Conservation (phyloP, 2,797 vertebrate species). For the Schizopygopsis pylzovi region DNA sequence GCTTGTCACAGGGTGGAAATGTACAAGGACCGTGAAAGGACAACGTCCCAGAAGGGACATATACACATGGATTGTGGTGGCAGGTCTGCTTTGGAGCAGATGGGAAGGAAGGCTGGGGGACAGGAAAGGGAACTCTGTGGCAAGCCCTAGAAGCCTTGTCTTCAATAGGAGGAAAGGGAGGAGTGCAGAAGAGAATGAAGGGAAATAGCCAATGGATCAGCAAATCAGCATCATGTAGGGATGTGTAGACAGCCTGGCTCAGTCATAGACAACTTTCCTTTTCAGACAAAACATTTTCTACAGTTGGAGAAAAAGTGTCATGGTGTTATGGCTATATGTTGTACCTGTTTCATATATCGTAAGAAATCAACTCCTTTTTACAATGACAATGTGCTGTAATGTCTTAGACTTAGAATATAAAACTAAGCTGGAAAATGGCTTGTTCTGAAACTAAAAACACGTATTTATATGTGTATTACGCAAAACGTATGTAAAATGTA, state of each 20-base stretch:
- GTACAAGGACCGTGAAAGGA: not conserved
- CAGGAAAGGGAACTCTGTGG: conserved; percentile 55
- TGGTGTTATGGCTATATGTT: not conserved
- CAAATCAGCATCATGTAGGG: conserved; percentile 44
- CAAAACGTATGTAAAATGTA: not conserved
- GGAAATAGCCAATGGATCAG: conserved; percentile 68
- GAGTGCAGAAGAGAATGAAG: conserved; percentile 70
- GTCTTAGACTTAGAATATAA: not conserved
- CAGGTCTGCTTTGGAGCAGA: conserved; percentile 5
- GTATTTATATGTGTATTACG: not conserved
- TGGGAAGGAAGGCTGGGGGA: conserved; percentile 51
- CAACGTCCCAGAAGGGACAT: not conserved
- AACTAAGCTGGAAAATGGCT: not conserved
- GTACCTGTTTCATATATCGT: not conserved
- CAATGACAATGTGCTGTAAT: not conserved
- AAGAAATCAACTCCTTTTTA: not conserved
- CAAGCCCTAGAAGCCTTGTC: conserved; percentile 49
- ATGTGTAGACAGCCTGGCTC: conserved; percentile 25
- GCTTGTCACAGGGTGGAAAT: not conserved
- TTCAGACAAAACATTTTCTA: not conserved
- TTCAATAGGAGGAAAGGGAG: conserved; percentile 77
- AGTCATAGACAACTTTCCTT: not conserved
- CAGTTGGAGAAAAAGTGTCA: not conserved
- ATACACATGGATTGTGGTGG: not conserved
- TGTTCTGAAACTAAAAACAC: not conserved